phyloP scores from a whole-genome alignment of 35 echinoderm and acorn worm species.

The Chiridota heheva region DNA sequence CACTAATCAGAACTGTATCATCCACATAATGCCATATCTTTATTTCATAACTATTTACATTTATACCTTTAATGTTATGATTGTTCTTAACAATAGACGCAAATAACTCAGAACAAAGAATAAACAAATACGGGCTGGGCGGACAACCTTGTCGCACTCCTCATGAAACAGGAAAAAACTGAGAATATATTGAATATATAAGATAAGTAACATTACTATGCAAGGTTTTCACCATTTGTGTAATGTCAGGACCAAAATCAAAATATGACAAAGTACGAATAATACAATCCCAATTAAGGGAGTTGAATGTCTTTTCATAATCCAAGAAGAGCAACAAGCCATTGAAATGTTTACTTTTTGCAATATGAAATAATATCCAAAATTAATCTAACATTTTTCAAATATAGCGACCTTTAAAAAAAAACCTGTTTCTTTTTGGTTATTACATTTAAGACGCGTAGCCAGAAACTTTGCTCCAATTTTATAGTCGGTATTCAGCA shows the following conservation, averaged over 20 bases:
- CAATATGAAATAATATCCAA: slow-evolving; percentile 1
- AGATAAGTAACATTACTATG: not conserved
- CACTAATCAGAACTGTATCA: not conserved
- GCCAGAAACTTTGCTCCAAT: slow-evolving; percentile 15
- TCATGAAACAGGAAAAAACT: not conserved
- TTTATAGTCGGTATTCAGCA: slow-evolving; percentile 21
- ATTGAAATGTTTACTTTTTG: not conserved
- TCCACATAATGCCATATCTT: slow-evolving; percentile 2
- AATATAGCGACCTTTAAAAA: slow-evolving; percentile 1
- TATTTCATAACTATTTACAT: not conserved
- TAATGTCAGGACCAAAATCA: not conserved
- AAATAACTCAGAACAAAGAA: not conserved
- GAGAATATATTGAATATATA: not conserved
- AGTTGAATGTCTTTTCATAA: no score
- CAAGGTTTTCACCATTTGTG: not conserved
- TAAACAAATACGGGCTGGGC: slow-evolving; percentile 4
- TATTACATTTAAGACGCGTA: slow-evolving; percentile 9
- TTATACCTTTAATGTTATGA: not conserved
- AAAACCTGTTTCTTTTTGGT: not conserved
- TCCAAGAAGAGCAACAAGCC: not conserved
- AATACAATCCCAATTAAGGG: not conserved
- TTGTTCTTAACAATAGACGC: not conserved
- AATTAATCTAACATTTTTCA: not conserved
- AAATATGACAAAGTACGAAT: not conserved
- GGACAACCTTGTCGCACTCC: not conserved